Evolutionary conservation across 2,113 vertebrate species (phyloP).

Genomic region (Chitala chitala): DNA sequence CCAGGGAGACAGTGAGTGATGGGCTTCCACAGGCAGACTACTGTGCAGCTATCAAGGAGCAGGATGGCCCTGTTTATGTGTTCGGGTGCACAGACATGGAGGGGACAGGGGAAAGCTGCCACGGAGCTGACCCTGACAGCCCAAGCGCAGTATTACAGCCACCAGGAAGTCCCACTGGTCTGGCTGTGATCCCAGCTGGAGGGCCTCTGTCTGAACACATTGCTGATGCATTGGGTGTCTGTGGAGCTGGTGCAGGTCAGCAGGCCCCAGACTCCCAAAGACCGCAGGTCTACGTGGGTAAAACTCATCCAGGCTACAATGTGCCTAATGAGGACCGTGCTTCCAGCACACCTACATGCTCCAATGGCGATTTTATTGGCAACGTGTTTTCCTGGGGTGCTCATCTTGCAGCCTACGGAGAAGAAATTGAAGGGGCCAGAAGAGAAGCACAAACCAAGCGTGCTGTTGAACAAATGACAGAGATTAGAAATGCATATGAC

Average conservation of each 20-base stretch:
- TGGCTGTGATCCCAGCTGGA: neutral
- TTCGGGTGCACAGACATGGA: constrained; percentile 42
- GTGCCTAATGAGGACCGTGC: constrained; percentile 32
- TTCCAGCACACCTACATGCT: constrained; percentile 6
- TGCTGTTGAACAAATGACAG: constrained; percentile 23
- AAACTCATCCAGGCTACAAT: constrained; percentile 17
- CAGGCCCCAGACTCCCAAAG: neutral
- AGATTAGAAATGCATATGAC: constrained; percentile 36
- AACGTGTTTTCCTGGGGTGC: constrained; percentile 28
- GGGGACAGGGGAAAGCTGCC: constrained; percentile 24
- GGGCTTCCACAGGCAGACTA: constrained; percentile 37
- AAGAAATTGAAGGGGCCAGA: constrained; percentile 34
- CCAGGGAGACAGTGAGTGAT: constrained; percentile 55
- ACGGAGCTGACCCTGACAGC: constrained; percentile 34
- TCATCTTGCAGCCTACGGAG: constrained; percentile 32
- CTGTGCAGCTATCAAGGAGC: neutral
- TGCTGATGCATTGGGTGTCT: constrained; percentile 35
- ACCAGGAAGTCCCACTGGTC: neutral
- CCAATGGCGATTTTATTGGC: constrained; percentile 33
- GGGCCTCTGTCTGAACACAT: constrained; percentile 28
- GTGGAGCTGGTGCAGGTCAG: neutral
- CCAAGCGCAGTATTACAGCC: neutral
- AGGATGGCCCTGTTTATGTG: constrained; percentile 13
- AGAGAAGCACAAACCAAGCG: constrained; percentile 36
- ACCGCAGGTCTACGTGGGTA: neutral